These are phyloP conservation scores for Elysia crispata DNA, from an alignment of 2,888 invertebrate species.

Conservation along the genomic window DNA sequence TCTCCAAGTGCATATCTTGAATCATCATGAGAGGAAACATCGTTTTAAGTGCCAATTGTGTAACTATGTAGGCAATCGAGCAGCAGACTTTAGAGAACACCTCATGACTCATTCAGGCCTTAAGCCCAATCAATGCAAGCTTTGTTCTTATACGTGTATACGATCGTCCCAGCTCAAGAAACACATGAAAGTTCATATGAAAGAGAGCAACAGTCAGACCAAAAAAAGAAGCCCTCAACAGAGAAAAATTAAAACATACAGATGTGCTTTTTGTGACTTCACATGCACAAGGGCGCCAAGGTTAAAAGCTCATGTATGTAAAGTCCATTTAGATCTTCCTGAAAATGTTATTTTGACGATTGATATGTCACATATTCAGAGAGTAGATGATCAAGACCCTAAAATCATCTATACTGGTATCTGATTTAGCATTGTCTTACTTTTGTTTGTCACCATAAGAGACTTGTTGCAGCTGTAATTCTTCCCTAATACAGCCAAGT, in stretches of 20 bases:
- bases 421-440: too few relatives aligned
- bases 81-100: slow-evolving; percentile 46
- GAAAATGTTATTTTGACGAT: slow-evolving; percentile 37
- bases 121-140: slow-evolving; percentile 44
- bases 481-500: too few relatives aligned
- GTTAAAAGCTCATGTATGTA: slow-evolving; percentile 42
- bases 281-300: slow-evolving; percentile 34
- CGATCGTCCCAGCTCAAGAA: slow-evolving; percentile 30
- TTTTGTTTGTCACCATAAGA: too few relatives aligned
- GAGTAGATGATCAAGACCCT: not conserved
- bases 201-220: not conserved
- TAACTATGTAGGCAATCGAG: slow-evolving; percentile 46
- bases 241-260: slow-evolving; percentile 33
- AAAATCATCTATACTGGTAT: not conserved
- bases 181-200: slow-evolving; percentile 39
- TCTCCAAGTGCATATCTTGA: slow-evolving; percentile 40
- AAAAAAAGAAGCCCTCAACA: not conserved
- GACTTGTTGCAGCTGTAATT: too few relatives aligned
- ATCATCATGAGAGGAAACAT: slow-evolving; percentile 33
- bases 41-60: slow-evolving; percentile 35
- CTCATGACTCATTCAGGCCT: slow-evolving; percentile 44
- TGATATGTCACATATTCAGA: slow-evolving; percentile 27
- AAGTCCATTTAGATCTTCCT: slow-evolving; percentile 39
- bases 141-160: slow-evolving; percentile 45
- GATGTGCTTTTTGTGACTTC: slow-evolving; percentile 45